Conservation (phyloP, 2,797 vertebrate genomes). For the Danio albolineatus region DNA sequence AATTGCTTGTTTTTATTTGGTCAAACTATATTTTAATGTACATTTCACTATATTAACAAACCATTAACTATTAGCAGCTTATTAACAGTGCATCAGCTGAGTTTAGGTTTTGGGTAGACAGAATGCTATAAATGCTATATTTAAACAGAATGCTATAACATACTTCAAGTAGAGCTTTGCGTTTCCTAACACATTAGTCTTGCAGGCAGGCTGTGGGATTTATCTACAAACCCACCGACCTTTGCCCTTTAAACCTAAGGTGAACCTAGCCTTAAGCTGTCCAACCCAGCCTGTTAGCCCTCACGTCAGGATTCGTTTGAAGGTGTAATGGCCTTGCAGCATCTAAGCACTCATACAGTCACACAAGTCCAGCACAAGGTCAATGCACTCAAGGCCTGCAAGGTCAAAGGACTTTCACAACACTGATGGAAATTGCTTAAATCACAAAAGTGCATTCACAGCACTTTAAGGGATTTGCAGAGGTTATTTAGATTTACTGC, state of each 20-base stretch:
- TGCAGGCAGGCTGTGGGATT: conserved; percentile 27
- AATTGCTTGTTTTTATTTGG: too few relatives aligned
- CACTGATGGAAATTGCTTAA: conserved; percentile 11
- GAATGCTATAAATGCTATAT: conserved; percentile 15
- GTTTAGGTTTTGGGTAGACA: background rate
- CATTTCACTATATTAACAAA: too few relatives aligned
- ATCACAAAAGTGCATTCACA: conserved; percentile 1
- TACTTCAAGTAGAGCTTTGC: conserved; percentile 24
- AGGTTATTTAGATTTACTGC: background rate
- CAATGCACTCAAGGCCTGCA: conserved; percentile 3
- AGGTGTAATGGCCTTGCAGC: conserved; percentile 11
- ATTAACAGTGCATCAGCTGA: too few relatives aligned
- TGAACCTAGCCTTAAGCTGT: conserved; percentile 16
- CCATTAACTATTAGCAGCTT: too few relatives aligned
- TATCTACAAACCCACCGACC: conserved; percentile 44
- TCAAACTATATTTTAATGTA: too few relatives aligned
- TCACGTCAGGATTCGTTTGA: conserved; percentile 1
- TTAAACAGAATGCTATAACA: conserved; percentile 12
- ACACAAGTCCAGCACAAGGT: conserved; percentile 31
- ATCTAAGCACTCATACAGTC: conserved; percentile 13
- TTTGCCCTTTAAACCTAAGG: conserved; percentile 34
- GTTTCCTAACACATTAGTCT: conserved; percentile 28
- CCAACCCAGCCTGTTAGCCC: conserved; percentile 2
- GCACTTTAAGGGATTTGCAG: conserved; percentile 12
- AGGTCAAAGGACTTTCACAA: conserved; percentile 36